Evolutionary conservation across 2,888 invertebrate genomes (phyloP).

Genomic region (Seira musarum): DNA sequence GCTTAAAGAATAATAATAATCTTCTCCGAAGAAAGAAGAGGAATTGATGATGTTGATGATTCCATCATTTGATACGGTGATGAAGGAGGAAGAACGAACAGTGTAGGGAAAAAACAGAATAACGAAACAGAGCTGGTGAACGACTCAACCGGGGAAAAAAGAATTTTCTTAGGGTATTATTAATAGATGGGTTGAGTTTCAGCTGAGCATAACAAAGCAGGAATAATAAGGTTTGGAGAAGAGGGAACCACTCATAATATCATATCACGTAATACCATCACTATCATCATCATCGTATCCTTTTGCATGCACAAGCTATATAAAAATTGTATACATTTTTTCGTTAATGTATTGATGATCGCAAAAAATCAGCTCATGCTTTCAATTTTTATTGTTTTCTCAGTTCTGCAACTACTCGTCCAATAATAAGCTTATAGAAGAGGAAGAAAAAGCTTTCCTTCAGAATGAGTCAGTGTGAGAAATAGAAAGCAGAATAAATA

Average conservation of each 20-base stretch:
- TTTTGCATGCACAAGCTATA: background rate
- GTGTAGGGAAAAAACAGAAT: background rate
- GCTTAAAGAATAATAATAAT: conserved; percentile 43
- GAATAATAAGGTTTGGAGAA: background rate
- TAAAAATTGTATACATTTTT: background rate
- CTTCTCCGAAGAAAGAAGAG: conserved; percentile 4
- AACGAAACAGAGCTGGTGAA: conserved; percentile 11
- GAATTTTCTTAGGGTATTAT: conserved; percentile 8
- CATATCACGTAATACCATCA: no score
- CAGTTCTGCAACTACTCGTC: background rate
- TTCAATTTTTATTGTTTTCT: conserved; percentile 7
- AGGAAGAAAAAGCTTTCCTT: background rate
- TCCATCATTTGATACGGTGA: conserved; percentile 34
- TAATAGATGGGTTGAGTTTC: background rate
- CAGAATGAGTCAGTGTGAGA: background rate
- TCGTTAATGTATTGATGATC: background rate
- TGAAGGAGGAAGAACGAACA: background rate
- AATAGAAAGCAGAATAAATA: background rate
- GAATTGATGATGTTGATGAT: conserved; percentile 32
- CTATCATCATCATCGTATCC: no score
- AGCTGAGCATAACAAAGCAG: conserved; percentile 6
- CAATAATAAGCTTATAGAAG: background rate
- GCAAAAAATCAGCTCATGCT: background rate
- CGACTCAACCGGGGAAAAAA: background rate
- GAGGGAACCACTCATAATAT: background rate